A percentile compares a stretch with the other conserved stretches of the same genome.
Evolutionary conservation across 2,113 vertebrate species (phyloP).

Genomic region (Rostratula benghalensis): DNA sequence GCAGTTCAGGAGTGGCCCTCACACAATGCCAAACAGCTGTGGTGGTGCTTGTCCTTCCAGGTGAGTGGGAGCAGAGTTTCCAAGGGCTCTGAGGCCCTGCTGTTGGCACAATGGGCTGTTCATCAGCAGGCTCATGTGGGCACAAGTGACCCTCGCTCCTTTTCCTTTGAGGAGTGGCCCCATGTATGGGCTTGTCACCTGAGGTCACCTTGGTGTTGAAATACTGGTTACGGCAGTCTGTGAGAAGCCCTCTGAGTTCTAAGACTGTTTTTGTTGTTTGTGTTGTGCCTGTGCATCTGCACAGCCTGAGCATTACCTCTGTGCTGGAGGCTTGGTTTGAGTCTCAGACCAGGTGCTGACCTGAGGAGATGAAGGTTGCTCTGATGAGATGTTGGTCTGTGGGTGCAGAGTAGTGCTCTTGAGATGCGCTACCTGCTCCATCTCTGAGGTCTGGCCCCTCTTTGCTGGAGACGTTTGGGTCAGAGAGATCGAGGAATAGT

Average conservation of each 20-base stretch:
- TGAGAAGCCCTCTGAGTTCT: not conserved
- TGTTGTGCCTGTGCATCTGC: not conserved
- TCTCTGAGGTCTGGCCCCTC: not conserved
- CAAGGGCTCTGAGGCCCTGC: not conserved
- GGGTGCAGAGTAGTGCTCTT: not conserved
- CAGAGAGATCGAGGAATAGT: not conserved
- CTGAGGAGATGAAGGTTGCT: not conserved
- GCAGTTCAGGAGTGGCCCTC: not conserved
- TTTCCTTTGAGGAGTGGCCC: not conserved
- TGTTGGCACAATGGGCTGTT: not conserved
- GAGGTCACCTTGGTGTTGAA: not conserved
- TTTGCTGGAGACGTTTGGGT: not conserved
- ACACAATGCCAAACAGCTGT: not conserved
- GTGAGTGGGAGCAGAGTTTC: not conserved
- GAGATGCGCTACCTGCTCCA: fast-evolving
- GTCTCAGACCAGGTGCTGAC: not conserved
- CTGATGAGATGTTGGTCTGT: not conserved
- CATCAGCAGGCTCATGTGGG: not conserved
- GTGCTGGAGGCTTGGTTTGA: not conserved
- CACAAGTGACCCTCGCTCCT: not conserved
- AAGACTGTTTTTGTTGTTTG: not conserved
- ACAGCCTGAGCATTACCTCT: not conserved
- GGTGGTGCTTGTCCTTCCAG: not conserved
- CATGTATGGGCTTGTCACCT: fast-evolving
- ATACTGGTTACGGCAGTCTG: not conserved